Evolutionary conservation across 2,113 vertebrate genomes (phyloP).

Genomic region (Colinus virginianus): DNA sequence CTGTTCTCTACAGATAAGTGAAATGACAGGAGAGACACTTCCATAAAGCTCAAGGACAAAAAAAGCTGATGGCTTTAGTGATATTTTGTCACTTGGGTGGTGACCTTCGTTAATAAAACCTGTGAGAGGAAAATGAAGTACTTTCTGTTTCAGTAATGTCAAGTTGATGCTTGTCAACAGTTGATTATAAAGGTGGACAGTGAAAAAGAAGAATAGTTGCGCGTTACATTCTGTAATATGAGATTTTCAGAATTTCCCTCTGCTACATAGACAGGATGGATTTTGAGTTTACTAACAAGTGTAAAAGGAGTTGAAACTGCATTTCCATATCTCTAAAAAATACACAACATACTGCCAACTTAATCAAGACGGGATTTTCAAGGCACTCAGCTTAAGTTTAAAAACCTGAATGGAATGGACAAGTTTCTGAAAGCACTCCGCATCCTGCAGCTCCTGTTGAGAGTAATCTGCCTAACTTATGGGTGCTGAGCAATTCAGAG

Average conservation of each 20-base stretch:
- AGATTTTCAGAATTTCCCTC: neutral
- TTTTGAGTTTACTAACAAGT: constrained; percentile 34
- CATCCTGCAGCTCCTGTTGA: neutral
- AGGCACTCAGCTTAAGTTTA: neutral
- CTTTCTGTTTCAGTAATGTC: constrained; percentile 19
- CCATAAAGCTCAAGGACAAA: neutral
- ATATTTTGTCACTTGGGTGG: neutral
- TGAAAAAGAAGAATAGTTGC: constrained; percentile 5
- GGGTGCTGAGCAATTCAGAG: neutral
- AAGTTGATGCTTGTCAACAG: neutral
- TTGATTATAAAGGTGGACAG: neutral
- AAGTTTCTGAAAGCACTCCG: neutral
- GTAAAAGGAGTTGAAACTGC: constrained; percentile 21
- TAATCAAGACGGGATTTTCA: constrained; percentile 14
- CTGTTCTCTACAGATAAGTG: neutral
- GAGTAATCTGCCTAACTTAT: neutral
- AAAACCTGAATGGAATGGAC: neutral
- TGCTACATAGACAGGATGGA: neutral
- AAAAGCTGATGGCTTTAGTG: neutral
- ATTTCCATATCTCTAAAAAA: neutral
- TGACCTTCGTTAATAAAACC: constrained; percentile 9
- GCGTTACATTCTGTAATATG: neutral
- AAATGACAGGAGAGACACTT: neutral
- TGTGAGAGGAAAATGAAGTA: constrained; percentile 32
- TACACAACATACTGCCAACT: neutral